Percentiles rank a stretch among this genome's conserved stretches.
These are phyloP conservation scores for Dryobotodes eremita DNA, from an alignment of 2,888 invertebrate species.

Conservation along the genomic window DNA sequence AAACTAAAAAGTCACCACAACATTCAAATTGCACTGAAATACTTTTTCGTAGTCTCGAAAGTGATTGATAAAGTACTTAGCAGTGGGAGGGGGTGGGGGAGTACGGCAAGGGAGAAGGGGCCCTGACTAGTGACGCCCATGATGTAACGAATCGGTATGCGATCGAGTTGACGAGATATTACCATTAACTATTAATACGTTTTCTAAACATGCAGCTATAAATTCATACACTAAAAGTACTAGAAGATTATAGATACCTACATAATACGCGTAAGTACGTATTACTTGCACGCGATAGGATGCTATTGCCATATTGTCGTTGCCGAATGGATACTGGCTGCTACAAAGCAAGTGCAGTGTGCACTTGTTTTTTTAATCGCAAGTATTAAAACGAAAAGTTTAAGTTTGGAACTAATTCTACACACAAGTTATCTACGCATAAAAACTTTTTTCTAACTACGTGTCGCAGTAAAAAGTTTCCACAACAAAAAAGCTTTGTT, in stretches of 20 bases:
- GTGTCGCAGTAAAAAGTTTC: conserved; percentile 29
- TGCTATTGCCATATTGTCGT: conserved; percentile 44
- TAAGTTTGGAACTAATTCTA: not conserved
- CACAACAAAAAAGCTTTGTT: conserved; percentile 19
- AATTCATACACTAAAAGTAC: conserved; percentile 27
- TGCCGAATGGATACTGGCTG: conserved; percentile 36
- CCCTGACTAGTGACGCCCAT: conserved; percentile 76
- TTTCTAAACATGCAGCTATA: conserved; percentile 45
- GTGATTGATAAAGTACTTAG: conserved; percentile 81
- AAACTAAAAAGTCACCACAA: conserved; percentile 53
- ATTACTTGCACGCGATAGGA: conserved; percentile 55
- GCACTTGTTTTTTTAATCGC: conserved; percentile 12
- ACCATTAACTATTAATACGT: conserved; percentile 68
- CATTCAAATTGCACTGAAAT: conserved; percentile 61
- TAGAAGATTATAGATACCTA: conserved; percentile 27
- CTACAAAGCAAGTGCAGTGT: conserved; percentile 11
- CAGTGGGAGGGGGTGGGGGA: conserved; percentile 59
- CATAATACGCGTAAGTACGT: conserved; percentile 23
- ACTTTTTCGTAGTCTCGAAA: conserved; percentile 77
- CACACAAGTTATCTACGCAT: not conserved
- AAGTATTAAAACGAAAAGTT: not conserved
- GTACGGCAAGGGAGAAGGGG: conserved; percentile 56
- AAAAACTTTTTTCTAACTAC: conserved; percentile 25
- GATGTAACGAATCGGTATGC: conserved; percentile 87
- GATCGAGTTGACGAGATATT: conserved; percentile 82